Percentiles rank a stretch among this genome's conserved stretches.
phyloP scores from a whole-genome alignment of 1,140 invertebrate genomes.

The Lordiphosa collinella region DNA sequence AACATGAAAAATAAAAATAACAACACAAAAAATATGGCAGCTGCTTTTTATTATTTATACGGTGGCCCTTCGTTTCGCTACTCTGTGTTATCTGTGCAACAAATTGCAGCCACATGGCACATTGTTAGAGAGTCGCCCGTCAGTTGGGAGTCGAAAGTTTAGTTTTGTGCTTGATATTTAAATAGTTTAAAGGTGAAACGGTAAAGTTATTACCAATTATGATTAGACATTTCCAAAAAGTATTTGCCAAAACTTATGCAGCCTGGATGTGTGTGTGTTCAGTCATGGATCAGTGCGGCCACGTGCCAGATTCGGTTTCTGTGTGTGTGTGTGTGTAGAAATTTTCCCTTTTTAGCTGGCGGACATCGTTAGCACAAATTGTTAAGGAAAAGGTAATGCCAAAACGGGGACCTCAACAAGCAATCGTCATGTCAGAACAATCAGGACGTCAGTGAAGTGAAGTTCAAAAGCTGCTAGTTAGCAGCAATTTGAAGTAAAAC shows the following conservation, averaged over 20 bases:
- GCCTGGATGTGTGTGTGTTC: neutral
- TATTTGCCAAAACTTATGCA: too few species aligned
- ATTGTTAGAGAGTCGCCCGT: too few species aligned
- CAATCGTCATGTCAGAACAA: conserved; percentile 26
- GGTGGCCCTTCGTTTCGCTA: too few species aligned
- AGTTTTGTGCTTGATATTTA: too few species aligned
- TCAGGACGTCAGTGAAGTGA: neutral
- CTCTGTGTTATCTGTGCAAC: too few species aligned
- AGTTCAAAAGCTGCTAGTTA: conserved; percentile 17
- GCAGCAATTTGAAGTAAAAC: conserved; percentile 9
- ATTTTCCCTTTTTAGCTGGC: conserved; percentile 53
- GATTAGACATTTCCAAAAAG: too few species aligned
- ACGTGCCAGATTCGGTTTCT: conserved; percentile 32
- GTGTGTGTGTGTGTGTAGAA: conserved; percentile 21
- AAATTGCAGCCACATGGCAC: too few species aligned
- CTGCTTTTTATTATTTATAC: conserved; percentile 1
- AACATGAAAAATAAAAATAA: conserved; percentile 13
- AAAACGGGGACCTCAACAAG: conserved; percentile 12
- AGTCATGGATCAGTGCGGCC: conserved; percentile 33
- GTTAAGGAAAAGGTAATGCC: conserved; percentile 41
- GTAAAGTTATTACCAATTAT: too few species aligned
- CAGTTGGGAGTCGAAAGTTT: too few species aligned
- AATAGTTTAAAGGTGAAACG: too few species aligned
- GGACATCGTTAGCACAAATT: conserved; percentile 73
- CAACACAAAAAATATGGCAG: neutral